Percentiles rank a stretch among this genome's conserved stretches.
Evolutionary conservation across 2,797 vertebrate genomes (phyloP).

Genomic region (Pteronotus mesoamericanus): DNA sequence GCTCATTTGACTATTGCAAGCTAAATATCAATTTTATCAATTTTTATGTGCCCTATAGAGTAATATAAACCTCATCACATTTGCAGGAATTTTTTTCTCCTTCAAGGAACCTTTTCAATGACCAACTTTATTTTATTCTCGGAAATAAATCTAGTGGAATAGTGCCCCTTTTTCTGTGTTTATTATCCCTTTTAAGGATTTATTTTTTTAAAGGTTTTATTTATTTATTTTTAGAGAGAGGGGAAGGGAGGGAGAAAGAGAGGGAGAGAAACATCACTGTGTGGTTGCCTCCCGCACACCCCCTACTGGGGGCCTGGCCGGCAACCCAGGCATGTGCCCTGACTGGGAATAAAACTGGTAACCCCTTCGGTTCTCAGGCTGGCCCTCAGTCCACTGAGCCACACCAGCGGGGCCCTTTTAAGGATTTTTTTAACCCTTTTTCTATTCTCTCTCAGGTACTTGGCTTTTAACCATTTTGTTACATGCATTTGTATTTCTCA

Average conservation of each 20-base stretch:
- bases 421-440: background rate
- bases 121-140: constrained; percentile 11
- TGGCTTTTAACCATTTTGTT: constrained; percentile 30
- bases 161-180: background rate
- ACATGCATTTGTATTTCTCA: constrained; percentile 1
- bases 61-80: background rate
- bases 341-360: too few species aligned
- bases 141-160: background rate
- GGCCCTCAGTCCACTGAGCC: too few species aligned
- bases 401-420: too few species aligned
- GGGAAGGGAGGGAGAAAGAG: too few species aligned
- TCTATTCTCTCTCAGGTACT: background rate
- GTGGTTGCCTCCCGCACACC: too few species aligned
- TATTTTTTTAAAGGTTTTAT: too few species aligned
- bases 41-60: background rate
- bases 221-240: too few species aligned
- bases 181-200: background rate
- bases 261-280: too few species aligned
- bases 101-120: background rate
- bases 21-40: background rate
- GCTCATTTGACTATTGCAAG: background rate
- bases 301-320: too few species aligned
- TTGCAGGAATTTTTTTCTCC: background rate
- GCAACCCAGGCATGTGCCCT: too few species aligned
- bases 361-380: too few species aligned